Evolutionary conservation across 2,113 vertebrate species (phyloP).

Genomic region (Etia nguti): DNA sequence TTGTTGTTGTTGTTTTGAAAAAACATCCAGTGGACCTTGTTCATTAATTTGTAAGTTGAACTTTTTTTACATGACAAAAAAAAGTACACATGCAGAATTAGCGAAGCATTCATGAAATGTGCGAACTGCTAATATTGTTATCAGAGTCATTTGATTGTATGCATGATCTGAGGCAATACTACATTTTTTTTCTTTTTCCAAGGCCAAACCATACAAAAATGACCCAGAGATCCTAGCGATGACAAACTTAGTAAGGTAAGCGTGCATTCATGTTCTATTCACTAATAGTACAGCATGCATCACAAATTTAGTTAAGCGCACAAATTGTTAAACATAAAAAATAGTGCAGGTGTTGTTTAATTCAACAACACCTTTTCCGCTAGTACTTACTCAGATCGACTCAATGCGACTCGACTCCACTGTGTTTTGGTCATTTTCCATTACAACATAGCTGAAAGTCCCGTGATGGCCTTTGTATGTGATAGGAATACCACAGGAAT

Average conservation of each 20-base stretch:
- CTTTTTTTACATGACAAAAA: neutral
- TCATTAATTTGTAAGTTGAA: neutral
- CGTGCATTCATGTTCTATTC: neutral
- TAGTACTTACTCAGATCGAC: neutral
- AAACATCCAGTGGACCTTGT: neutral
- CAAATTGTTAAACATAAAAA: neutral
- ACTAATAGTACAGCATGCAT: neutral
- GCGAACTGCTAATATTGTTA: neutral
- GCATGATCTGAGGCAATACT: neutral
- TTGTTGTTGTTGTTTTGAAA: neutral
- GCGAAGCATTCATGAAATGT: neutral
- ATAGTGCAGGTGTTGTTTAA: neutral
- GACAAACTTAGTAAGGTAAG: conserved; percentile 99
- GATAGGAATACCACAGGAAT: neutral
- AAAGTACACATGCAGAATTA: neutral
- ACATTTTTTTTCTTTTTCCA: neutral
- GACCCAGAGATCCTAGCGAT: conserved; percentile 99
- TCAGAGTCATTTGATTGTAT: neutral
- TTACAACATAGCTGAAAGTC: neutral
- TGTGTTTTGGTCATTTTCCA: neutral
- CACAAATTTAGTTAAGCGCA: neutral
- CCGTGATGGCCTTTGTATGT: neutral
- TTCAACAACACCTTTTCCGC: neutral
- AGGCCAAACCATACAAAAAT: conserved; percentile 99
- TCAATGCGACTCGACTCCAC: neutral